Evolutionary conservation across 2,797 vertebrate genomes (phyloP).

Genomic region (Adrianichthys oophorus): DNA sequence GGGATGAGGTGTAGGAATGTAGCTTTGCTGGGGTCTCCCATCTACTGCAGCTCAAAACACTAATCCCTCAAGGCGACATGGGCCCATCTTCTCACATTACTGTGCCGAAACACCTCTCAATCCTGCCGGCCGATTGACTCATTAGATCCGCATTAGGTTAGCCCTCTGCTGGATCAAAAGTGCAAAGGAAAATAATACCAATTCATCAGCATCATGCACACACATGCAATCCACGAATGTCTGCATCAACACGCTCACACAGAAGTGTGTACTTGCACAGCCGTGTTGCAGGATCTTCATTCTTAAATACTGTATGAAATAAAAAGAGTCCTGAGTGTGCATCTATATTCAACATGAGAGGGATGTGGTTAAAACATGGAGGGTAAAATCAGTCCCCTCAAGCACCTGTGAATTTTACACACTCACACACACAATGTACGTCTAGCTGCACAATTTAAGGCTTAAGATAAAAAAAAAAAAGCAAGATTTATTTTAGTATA

Average conservation of each 20-base stretch:
- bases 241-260: constrained; percentile 8
- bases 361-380: constrained; percentile 77
- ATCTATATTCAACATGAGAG: constrained; percentile 57
- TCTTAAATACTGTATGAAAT: constrained; percentile 32
- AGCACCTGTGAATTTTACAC: constrained; percentile 69
- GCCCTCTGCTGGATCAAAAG: constrained; percentile 65
- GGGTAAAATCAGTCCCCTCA: constrained; percentile 80
- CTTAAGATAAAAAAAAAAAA: neutral
- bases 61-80: constrained; percentile 65
- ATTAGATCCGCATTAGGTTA: constrained; percentile 79
- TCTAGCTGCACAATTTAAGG: constrained; percentile 12
- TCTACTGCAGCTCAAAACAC: constrained; percentile 55
- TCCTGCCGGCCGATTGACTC: constrained; percentile 64
- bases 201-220: constrained; percentile 57
- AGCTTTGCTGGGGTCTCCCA: constrained; percentile 48
- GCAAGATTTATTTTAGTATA: neutral
- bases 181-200: constrained; percentile 70
- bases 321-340: constrained; percentile 33
- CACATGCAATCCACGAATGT: constrained; percentile 22
- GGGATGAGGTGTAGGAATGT: constrained; percentile 37
- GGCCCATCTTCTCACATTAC: constrained; percentile 76
- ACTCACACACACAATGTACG: constrained; percentile 8
- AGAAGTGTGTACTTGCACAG: constrained; percentile 19
- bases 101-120: constrained; percentile 71
- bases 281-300: constrained; percentile 26